Percentiles rank a stretch among this genome's conserved stretches.
phyloP scores from a whole-genome alignment of 2,888 invertebrate species.

The Agrotis puta region DNA sequence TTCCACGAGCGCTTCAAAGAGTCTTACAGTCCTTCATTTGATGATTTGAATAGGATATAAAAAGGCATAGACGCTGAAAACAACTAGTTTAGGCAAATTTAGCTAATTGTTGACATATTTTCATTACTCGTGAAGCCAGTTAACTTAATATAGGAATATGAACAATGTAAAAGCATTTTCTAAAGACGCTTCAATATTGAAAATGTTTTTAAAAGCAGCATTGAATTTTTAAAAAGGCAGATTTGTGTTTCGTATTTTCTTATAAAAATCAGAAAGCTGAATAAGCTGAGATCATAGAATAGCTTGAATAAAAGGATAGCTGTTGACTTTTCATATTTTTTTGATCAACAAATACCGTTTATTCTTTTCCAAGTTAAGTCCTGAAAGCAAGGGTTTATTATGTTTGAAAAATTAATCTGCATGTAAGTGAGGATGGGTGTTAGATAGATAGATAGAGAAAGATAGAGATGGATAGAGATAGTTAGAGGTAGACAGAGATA shows the following conservation, averaged over 20 bases:
- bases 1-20: too few relatives aligned
- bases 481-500: too few relatives aligned
- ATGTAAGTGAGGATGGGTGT: background rate
- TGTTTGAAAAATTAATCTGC: background rate
- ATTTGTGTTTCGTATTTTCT: constrained; percentile 13
- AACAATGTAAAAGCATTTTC: constrained; percentile 37
- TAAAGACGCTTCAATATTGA: constrained; percentile 15
- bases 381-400: background rate
- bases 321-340: constrained; percentile 2
- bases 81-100: too few relatives aligned
- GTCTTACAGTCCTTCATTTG: too few relatives aligned
- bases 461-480: too few relatives aligned
- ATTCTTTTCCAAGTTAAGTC: background rate
- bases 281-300: background rate
- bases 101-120: too few relatives aligned
- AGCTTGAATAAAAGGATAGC: background rate
- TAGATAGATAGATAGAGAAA: too few relatives aligned
- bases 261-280: background rate
- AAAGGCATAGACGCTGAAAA: too few relatives aligned
- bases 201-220: constrained; percentile 11
- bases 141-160: background rate
- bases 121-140: too few relatives aligned
- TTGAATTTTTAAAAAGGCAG: background rate
- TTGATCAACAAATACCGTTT: background rate
- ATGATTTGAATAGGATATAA: too few relatives aligned